Evolutionary conservation across 2,797 vertebrate species (phyloP).

Genomic region (Tinamus major): DNA sequence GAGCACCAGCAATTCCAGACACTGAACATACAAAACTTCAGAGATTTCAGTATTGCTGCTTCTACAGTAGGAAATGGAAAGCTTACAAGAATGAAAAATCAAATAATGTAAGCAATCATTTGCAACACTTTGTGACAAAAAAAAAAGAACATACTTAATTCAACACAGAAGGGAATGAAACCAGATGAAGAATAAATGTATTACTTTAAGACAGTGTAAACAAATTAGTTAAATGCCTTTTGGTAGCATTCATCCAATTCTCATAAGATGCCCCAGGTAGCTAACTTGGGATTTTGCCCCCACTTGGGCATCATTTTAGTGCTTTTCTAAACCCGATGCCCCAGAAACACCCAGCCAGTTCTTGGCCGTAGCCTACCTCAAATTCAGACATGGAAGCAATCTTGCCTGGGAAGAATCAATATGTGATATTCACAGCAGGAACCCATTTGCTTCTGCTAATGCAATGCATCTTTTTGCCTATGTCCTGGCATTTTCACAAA

Average conservation of each 20-base stretch:
- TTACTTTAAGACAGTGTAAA: conserved; percentile 53
- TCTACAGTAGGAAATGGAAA: background rate
- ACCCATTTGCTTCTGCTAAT: background rate
- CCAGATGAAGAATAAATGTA: conserved; percentile 25
- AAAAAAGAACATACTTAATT: background rate
- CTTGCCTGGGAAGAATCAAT: background rate
- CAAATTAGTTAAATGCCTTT: conserved; percentile 23
- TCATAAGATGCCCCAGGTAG: background rate
- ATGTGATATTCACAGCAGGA: background rate
- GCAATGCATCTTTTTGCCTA: background rate
- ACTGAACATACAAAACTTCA: background rate
- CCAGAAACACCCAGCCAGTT: background rate
- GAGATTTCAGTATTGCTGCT: background rate
- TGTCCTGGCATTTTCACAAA: background rate
- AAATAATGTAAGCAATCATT: conserved; percentile 1
- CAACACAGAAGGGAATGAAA: background rate
- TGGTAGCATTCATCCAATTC: conserved; percentile 14
- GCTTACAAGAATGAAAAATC: background rate
- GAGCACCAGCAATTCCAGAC: background rate
- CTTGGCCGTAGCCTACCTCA: background rate
- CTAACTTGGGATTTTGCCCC: background rate
- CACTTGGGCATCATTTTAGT: background rate
- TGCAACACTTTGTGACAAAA: background rate
- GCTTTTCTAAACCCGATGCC: background rate
- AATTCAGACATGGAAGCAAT: background rate